Conservation (phyloP, 1,140 invertebrate genomes). For the Papilio polyxenes region DNA sequence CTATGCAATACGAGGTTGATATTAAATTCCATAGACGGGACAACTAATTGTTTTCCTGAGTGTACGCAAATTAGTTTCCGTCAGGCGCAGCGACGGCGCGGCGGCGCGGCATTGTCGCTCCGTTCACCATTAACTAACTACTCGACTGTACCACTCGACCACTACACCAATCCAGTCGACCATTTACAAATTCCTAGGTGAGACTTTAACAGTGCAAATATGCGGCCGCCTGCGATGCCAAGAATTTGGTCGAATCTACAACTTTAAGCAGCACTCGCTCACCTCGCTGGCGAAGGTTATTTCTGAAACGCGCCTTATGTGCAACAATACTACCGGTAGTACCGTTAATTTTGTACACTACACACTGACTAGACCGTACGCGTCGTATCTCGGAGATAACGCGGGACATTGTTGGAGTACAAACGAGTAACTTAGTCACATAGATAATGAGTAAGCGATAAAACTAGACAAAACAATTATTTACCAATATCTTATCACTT, state of each 20-base stretch:
- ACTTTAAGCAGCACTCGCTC: slow-evolving; percentile 63
- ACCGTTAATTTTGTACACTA: slow-evolving; percentile 29
- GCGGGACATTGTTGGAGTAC: not conserved
- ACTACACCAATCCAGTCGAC: slow-evolving; percentile 12
- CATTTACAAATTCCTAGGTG: slow-evolving; percentile 54
- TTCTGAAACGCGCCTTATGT: slow-evolving; percentile 45
- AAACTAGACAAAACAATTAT: not conserved
- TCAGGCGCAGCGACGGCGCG: not conserved
- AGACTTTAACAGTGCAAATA: slow-evolving; percentile 62
- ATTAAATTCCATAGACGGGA: slow-evolving; percentile 23
- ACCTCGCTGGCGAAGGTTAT: slow-evolving; percentile 54
- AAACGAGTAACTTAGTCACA: not conserved
- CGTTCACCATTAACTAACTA: slow-evolving; percentile 46
- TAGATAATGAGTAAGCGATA: not conserved
- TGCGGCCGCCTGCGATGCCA: slow-evolving; percentile 65
- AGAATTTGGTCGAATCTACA: slow-evolving; percentile 71
- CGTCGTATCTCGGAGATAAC: not conserved
- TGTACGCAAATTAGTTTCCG: slow-evolving; percentile 38
- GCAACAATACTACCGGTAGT: not conserved
- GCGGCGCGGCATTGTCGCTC: not conserved
- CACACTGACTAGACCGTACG: slow-evolving; percentile 8
- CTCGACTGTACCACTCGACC: slow-evolving; percentile 42
- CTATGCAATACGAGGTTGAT: slow-evolving; percentile 21
- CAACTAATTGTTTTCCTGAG: slow-evolving; percentile 33
- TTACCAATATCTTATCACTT: not conserved